Conservation (phyloP, 2,888 invertebrate genomes). For the Perizoma flavofasciatum region DNA sequence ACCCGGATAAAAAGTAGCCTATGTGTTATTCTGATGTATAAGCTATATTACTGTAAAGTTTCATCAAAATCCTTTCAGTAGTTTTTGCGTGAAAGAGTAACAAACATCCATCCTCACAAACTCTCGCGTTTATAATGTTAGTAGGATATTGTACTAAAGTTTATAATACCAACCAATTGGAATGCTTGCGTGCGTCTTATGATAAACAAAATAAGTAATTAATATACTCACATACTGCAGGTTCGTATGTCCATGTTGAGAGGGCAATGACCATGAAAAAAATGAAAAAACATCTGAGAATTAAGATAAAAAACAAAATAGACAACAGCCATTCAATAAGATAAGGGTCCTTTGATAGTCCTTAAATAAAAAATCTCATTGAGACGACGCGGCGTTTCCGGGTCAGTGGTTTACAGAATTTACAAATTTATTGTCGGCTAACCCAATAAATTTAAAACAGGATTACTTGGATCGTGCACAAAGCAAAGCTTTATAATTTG, state of each 20-base stretch:
- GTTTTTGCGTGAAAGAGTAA: too few relatives aligned
- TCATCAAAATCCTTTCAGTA: too few relatives aligned
- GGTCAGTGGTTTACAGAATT: conserved; percentile 74
- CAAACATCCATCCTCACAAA: too few relatives aligned
- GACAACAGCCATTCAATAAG: conserved; percentile 44
- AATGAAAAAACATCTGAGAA: conserved; percentile 37
- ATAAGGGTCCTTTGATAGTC: conserved; percentile 55
- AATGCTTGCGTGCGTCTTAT: conserved; percentile 22
- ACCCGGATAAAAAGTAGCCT: too few relatives aligned
- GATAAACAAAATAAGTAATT: conserved; percentile 42
- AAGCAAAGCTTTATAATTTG: conserved; percentile 79
- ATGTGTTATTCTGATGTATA: too few relatives aligned
- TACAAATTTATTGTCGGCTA: conserved; percentile 78
- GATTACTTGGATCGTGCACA: conserved; percentile 76
- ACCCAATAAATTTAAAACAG: conserved; percentile 81
- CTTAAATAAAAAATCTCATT: conserved; percentile 68
- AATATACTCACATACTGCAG: conserved; percentile 72
- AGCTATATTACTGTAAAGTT: too few relatives aligned
- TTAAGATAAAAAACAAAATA: conserved; percentile 37
- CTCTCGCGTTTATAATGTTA: too few relatives aligned
- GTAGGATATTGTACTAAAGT: too few relatives aligned
- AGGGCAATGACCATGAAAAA: conserved; percentile 46
- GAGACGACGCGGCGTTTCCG: conserved; percentile 71
- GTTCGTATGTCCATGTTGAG: conserved; percentile 47
- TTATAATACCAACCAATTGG: not conserved